Conservation (phyloP, 2,113 vertebrate genomes). For the Heliornis fulica region DNA sequence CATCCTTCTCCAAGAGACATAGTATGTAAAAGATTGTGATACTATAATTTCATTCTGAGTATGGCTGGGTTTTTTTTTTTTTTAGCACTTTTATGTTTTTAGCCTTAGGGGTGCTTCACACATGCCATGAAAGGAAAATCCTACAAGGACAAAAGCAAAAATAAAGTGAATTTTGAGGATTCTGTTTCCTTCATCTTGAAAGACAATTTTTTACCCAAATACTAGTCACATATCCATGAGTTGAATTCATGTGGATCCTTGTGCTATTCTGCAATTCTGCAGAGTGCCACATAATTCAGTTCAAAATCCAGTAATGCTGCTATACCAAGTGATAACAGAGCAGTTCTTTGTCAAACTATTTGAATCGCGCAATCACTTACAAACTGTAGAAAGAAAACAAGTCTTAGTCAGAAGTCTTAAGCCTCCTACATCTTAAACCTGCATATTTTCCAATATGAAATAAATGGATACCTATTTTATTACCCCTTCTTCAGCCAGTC, state of each 20-base stretch:
- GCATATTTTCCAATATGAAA: background rate
- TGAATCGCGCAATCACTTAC: background rate
- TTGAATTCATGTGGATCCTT: background rate
- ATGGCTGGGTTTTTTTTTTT: no score
- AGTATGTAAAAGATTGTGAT: background rate
- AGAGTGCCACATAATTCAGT: background rate
- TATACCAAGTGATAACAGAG: background rate
- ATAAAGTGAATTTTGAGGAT: background rate
- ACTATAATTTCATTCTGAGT: background rate
- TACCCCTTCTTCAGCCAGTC: background rate
- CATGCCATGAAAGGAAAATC: background rate
- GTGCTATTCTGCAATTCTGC: background rate
- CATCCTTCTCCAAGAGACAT: background rate
- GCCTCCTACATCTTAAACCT: background rate
- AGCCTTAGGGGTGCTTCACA: background rate
- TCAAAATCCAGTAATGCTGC: background rate
- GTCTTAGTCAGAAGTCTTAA: background rate
- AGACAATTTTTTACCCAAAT: background rate
- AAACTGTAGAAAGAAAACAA: background rate
- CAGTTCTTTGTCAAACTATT: background rate
- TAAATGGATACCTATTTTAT: background rate
- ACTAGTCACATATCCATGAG: background rate
- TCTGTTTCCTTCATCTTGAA: background rate
- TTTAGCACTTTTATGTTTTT: background rate
- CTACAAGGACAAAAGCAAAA: background rate